Percentiles rank a stretch among this genome's conserved stretches.
These are phyloP conservation scores for Pterois miles DNA, from an alignment of 2,797 vertebrate species.

Conservation along the genomic window DNA sequence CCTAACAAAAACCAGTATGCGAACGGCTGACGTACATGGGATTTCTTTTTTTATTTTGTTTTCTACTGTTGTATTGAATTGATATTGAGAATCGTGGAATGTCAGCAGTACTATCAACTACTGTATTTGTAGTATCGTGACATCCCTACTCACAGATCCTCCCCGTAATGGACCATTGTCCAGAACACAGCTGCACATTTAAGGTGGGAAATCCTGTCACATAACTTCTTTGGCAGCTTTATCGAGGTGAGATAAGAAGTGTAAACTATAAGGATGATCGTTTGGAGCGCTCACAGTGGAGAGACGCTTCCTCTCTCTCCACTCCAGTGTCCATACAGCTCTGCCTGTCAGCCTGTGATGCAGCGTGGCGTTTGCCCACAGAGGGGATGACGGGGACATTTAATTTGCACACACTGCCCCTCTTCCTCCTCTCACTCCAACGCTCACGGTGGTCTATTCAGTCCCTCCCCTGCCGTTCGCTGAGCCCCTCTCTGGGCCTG, in stretches of 20 bases:
- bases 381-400: conserved; percentile 34
- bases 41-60: no score
- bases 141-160: neutral
- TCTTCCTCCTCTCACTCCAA: neutral
- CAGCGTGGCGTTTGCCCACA: conserved; percentile 17
- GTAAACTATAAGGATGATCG: neutral
- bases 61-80: no score
- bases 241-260: neutral
- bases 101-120: no score
- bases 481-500: conserved; percentile 20
- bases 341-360: conserved; percentile 26
- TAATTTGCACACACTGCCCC: conserved; percentile 15
- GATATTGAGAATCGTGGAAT: no score
- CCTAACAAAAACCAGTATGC: no score
- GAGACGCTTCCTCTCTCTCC: neutral
- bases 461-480: conserved; percentile 16
- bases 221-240: neutral
- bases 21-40: no score
- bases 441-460: conserved; percentile 28
- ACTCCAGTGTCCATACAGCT: conserved; percentile 22
- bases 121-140: no score
- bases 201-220: neutral
- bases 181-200: neutral
- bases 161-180: neutral
- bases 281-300: neutral